Evolutionary conservation across 2,113 vertebrate species (phyloP).

Genomic region (Saguinus midas): DNA sequence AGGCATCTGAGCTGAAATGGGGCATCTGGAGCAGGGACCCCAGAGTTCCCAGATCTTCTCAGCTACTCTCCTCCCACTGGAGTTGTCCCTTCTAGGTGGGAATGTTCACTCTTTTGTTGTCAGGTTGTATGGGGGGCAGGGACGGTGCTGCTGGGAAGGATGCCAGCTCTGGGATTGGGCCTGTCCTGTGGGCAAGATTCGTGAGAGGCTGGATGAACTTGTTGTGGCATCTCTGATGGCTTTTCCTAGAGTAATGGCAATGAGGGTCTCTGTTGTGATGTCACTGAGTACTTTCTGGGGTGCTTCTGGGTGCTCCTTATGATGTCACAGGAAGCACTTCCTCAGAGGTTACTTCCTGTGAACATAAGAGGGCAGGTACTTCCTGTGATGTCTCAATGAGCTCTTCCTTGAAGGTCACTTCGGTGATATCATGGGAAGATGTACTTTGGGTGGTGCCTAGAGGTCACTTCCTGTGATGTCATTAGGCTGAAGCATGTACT

Average conservation of each 20-base stretch:
- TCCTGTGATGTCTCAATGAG: neutral
- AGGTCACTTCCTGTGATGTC: constrained; percentile 47
- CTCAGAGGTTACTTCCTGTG: constrained; percentile 28
- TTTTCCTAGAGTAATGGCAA: constrained; percentile 28
- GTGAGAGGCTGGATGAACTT: neutral
- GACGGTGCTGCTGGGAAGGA: neutral
- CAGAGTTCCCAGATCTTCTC: constrained; percentile 16
- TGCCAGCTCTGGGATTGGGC: constrained; percentile 1
- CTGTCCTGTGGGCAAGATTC: neutral
- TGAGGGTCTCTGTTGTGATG: neutral
- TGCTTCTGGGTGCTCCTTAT: neutral
- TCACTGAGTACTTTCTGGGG: constrained; percentile 38
- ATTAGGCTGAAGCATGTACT: constrained; percentile 22
- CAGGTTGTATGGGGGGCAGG: neutral
- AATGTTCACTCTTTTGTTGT: constrained; percentile 32
- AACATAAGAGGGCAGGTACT: neutral
- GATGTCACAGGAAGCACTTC: constrained; percentile 43
- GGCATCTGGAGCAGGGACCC: constrained; percentile 42
- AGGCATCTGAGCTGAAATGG: constrained; percentile 36
- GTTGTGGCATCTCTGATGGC: constrained; percentile 7
- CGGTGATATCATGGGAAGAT: neutral
- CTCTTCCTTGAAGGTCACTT: constrained; percentile 12
- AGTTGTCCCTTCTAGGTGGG: neutral
- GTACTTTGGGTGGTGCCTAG: constrained; percentile 35
- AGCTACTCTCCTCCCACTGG: neutral